Percentiles rank a stretch among this genome's conserved stretches.
Conservation (phyloP, 1,140 invertebrate species). For the Adoxophyes honmai region DNA sequence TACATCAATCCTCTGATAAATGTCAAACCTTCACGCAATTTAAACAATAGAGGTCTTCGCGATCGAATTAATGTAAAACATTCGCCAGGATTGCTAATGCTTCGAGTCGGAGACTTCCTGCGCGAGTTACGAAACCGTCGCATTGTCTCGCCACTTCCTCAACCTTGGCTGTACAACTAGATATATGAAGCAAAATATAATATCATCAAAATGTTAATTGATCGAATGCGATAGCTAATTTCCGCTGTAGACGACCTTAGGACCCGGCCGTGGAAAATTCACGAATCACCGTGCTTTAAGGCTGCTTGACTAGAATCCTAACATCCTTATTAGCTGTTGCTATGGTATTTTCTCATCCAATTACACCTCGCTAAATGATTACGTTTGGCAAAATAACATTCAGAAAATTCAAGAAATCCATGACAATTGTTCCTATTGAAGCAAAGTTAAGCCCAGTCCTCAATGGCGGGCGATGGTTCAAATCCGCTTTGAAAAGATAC, state of each 20-base stretch:
- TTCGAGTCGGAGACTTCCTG: constrained; percentile 24
- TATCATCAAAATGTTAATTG: constrained; percentile 7
- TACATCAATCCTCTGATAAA: too few species aligned
- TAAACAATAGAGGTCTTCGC: background rate
- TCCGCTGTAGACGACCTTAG: constrained; percentile 7
- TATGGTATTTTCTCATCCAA: too few species aligned
- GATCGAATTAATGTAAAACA: background rate
- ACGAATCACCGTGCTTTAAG: constrained; percentile 10
- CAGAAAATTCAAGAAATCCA: too few species aligned
- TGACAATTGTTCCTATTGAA: background rate
- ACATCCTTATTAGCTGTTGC: background rate
- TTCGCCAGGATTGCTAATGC: constrained; percentile 1
- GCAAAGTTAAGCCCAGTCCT: background rate
- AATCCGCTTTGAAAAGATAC: background rate
- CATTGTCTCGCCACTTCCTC: constrained; percentile 51
- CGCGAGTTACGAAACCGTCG: constrained; percentile 21
- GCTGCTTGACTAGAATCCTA: constrained; percentile 7
- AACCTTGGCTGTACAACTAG: constrained; percentile 10
- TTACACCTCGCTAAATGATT: too few species aligned
- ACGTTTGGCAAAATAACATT: too few species aligned
- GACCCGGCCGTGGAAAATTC: constrained; percentile 4
- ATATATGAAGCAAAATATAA: constrained; percentile 7
- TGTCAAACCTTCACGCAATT: too few species aligned
- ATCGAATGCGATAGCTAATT: background rate
- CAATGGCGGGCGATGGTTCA: background rate